These are phyloP conservation scores for Glaucidium brasilianum DNA, from an alignment of 2,113 vertebrate genomes.

Conservation along the genomic window DNA sequence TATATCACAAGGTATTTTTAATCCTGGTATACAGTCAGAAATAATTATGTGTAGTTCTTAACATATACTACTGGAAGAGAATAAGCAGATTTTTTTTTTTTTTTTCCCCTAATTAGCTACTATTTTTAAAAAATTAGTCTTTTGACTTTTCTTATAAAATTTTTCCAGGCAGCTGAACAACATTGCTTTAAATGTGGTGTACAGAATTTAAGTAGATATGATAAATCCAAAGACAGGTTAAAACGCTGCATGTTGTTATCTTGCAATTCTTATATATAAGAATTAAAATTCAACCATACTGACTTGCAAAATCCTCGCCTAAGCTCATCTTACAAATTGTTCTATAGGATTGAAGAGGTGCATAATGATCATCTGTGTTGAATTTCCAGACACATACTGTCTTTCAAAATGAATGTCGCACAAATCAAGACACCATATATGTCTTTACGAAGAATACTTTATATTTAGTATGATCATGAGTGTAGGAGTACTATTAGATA, in stretches of 20 bases:
- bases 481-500: not conserved
- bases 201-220: not conserved
- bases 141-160: not conserved
- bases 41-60: not conserved
- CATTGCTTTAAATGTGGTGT: not conserved
- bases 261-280: not conserved
- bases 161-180: not conserved
- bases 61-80: not conserved
- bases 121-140: not conserved
- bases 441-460: not conserved
- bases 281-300: not conserved
- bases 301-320: not conserved
- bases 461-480: not conserved
- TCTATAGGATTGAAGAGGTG: not conserved
- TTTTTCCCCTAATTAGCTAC: too few relatives aligned
- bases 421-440: not conserved
- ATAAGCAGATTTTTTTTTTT: not conserved
- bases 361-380: not conserved
- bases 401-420: not conserved
- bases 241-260: not conserved
- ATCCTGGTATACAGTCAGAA: not conserved
- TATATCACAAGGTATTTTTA: not conserved
- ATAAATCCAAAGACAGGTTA: not conserved
- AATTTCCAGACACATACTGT: not conserved
- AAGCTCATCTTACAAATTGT: not conserved